Percentiles rank a stretch among this genome's conserved stretches.
Conservation (phyloP, 2,113 vertebrate genomes). For the Columba livia region DNA sequence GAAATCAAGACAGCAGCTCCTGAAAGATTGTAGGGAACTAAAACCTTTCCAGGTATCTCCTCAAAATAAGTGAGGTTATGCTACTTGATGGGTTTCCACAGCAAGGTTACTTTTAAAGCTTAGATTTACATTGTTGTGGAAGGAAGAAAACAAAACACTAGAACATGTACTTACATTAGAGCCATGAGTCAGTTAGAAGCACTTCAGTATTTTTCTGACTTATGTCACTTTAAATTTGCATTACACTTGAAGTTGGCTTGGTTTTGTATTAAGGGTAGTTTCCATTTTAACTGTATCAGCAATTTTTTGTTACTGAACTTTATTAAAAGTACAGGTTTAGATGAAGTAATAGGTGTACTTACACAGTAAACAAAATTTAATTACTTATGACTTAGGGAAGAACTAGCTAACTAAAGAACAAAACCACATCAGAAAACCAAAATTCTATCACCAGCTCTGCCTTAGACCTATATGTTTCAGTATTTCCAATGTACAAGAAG, state of each 20-base stretch:
- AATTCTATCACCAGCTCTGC: neutral
- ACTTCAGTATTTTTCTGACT: neutral
- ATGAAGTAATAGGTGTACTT: neutral
- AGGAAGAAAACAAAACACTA: neutral
- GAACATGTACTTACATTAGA: neutral
- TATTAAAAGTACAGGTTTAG: neutral
- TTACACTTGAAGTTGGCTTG: neutral
- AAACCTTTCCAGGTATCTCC: neutral
- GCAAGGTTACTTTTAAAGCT: neutral
- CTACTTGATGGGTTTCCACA: neutral
- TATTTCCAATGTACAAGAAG: neutral
- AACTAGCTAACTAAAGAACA: neutral
- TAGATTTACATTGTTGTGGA: neutral
- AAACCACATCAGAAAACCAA: conserved; percentile 19
- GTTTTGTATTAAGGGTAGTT: neutral
- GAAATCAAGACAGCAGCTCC: neutral
- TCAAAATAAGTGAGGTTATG: neutral
- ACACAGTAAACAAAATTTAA: neutral
- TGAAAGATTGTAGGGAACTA: neutral
- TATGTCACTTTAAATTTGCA: neutral
- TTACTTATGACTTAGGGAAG: neutral
- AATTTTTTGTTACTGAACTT: neutral
- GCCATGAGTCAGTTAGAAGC: neutral
- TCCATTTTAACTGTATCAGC: neutral
- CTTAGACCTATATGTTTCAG: neutral